Base-by-base conservation (phyloP, 2,888 invertebrate species). In the Strigamia crassipes region DNA sequence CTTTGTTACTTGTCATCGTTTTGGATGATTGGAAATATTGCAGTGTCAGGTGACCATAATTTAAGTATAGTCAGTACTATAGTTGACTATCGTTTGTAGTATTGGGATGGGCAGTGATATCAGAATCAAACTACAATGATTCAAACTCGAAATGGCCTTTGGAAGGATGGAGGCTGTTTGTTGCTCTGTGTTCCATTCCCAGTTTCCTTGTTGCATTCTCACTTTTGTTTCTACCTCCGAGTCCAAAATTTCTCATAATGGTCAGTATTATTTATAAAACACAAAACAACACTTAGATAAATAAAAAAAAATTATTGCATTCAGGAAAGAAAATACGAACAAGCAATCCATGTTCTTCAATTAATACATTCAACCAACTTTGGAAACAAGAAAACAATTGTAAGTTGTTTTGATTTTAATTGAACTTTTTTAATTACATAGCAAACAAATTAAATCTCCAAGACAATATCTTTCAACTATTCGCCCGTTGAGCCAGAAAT, bases 1-100 rank as follows among this genome's bases (percentile, higher is more conserved):
- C 90, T 96, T 85, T 95, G 95, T 86, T 94, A 95, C 87, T 94
- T 96, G 93, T 96, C 96, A 83, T 96, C 96, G 81, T 96, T 96
- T 89, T 96, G 96, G 96, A 96, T 96, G 82, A 91, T 96, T 85
- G 96, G 96, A 85, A 96, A 96, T 88, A 90, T 96, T 85, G 93
- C 96, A 87, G 96, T 96, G 82, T 96, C 96, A 85, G 95, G 96
- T 87, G 91, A 73, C 9, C 15, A 15, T 13, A 18, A 46, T 41
- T 23, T 61, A 5, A 51, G 1, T 51, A 51, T 8, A 4, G 4
- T n/a, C n/a, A 18, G 18, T 18, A n/a, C n/a, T n/a, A n/a, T n/a
- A n/a, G n/a, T 18, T 13, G 42, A 15, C n/a, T 79, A 27, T 51
- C 18, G 13, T 56, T 12, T 82, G n/a, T 77, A 41, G 61, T 66